Base-by-base conservation (phyloP, 2,797 vertebrate species). In the Eulemur albifrons region DNA sequence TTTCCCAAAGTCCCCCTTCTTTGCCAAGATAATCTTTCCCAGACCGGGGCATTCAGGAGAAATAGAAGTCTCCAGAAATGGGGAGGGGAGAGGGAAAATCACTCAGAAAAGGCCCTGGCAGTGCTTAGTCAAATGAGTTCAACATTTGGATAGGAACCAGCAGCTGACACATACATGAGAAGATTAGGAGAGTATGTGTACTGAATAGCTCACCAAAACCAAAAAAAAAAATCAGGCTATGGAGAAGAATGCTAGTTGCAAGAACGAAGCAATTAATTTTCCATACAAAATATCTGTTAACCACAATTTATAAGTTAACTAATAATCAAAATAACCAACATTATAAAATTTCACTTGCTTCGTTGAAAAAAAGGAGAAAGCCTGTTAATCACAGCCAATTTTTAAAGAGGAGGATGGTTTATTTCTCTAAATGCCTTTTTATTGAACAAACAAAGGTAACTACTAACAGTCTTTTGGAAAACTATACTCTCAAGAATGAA, bases 1-100 rank as follows among this genome's bases (percentile, higher is more conserved):
- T 94, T 97, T 97, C 96, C 95, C 93, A 96, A 52, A 0, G 82
- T 80, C 50, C 70, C 40, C 40, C 72, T 81, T 89, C 86, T 86
- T 75, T 96, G 97, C 97, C 96, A 97, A 97, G 91, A 97, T 94
- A 94, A 97, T 97, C 94, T 97, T 97, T 98, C 97, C 96, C 97
- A 97, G 95, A 96, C 96, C 76, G 50, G 85, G 79, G 82, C 95
- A 96, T 95, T 97, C 82, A 83, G 70, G 80, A 95, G 93, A 13
- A 97, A 91, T 14, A 94, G 81, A 96, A 95, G 52, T 87, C 90
- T 97, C 90, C 85, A 97, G 95, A 90, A 97, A 76, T 43, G 81
- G 43, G 72, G 14, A 85, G 21, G 35, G 76, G 61, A 7, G 48
- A 77, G 25, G 75, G 88, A 88, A 70, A 96, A 94, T 81, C 89